phyloP scores from a whole-genome alignment of 2,888 invertebrate genomes.

The Germaria angustata region DNA sequence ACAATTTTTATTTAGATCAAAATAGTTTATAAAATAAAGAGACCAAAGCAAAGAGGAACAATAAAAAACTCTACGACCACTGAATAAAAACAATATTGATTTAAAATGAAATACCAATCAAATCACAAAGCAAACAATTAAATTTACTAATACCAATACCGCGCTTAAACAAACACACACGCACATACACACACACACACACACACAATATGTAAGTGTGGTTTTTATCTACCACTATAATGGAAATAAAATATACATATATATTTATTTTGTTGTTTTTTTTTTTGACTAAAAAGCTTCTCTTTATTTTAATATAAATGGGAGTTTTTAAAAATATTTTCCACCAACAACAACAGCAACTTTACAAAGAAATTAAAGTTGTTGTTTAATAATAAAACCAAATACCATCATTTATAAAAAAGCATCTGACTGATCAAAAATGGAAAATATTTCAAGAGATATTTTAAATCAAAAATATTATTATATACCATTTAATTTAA shows the following conservation, averaged over 20 bases:
- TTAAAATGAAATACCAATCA: constrained; percentile 66
- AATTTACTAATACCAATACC: constrained; percentile 54
- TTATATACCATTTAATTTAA: too few relatives aligned
- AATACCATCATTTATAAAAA: neutral
- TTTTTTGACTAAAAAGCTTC: too few relatives aligned
- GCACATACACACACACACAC: neutral
- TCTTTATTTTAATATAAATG: too few relatives aligned
- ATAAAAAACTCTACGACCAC: constrained; percentile 32
- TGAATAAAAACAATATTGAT: constrained; percentile 66
- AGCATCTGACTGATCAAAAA: neutral
- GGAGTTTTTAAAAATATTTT: too few relatives aligned
- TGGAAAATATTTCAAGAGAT: too few relatives aligned
- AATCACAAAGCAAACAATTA: constrained; percentile 65
- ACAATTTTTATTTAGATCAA: neutral
- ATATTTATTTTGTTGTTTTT: too few relatives aligned
- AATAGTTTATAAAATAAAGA: neutral
- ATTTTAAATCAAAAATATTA: too few relatives aligned
- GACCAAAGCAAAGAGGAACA: neutral
- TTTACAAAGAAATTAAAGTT: neutral
- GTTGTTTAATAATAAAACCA: neutral
- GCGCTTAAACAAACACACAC: neutral
- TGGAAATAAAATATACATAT: constrained; percentile 16
- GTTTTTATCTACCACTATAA: constrained; percentile 26
- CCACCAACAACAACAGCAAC: neutral
- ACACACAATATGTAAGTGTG: neutral